Conservation (phyloP, 2,888 invertebrate species). For the Tyria jacobaeae region DNA sequence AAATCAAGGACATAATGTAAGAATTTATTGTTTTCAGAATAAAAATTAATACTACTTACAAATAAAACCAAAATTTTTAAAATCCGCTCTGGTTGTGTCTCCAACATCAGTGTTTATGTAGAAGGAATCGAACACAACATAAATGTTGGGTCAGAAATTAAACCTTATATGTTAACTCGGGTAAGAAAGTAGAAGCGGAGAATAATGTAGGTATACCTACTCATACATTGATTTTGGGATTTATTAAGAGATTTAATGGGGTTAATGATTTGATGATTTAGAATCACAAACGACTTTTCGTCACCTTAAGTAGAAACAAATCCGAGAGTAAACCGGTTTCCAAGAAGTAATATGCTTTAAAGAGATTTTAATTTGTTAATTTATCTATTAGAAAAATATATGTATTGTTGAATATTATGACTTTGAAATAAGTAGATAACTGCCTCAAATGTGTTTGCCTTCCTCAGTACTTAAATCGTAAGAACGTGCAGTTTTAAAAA, state of each 20-base stretch:
- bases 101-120: conserved; percentile 31
- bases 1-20: too few species aligned
- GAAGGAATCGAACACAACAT: conserved; percentile 46
- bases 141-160: conserved; percentile 46
- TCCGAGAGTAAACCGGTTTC: too few species aligned
- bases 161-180: conserved; percentile 40
- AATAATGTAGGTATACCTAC: conserved; percentile 15
- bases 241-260: conserved; percentile 9
- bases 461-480: too few species aligned
- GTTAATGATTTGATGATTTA: neutral
- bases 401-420: too few species aligned
- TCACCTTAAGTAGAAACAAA: neutral
- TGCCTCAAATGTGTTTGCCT: too few species aligned
- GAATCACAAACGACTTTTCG: neutral
- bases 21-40: too few species aligned
- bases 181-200: conserved; percentile 42
- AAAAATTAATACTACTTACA: neutral
- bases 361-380: too few species aligned
- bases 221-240: conserved; percentile 9
- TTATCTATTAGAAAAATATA: too few species aligned
- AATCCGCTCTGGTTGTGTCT: conserved; percentile 17
- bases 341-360: too few species aligned
- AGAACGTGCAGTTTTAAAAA: too few species aligned
- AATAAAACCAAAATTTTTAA: neutral
- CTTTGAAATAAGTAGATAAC: too few species aligned